phyloP scores from a whole-genome alignment of 2,113 vertebrate genomes.

The Python bivittatus region DNA sequence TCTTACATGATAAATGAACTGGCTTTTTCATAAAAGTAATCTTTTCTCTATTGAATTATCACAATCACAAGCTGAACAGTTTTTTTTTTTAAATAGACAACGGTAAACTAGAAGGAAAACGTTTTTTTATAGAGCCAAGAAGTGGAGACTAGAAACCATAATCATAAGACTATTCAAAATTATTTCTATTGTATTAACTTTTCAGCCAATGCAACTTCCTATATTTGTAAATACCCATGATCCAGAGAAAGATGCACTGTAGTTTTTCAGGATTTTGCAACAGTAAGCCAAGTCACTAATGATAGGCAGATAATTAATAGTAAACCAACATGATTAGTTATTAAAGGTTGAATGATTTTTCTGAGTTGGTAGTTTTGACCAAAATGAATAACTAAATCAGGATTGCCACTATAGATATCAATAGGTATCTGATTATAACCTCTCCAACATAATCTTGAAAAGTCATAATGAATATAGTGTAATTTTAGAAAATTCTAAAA shows the following conservation, averaged over 20 bases:
- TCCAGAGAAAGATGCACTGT: background rate
- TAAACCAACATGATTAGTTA: background rate
- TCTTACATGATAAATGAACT: background rate
- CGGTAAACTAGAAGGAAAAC: background rate
- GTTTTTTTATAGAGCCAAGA: background rate
- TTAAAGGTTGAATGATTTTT: background rate
- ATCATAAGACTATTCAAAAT: background rate
- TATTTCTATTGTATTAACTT: background rate
- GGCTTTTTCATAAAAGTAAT: background rate
- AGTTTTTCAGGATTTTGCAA: background rate
- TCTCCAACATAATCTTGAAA: background rate
- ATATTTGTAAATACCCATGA: background rate
- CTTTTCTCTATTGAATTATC: background rate
- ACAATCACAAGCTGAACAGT: background rate
- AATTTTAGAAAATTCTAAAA: background rate
- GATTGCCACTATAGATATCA: background rate
- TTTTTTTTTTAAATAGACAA: background rate
- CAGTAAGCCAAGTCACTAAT: background rate
- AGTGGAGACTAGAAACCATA: background rate
- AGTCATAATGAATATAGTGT: background rate
- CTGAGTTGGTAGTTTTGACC: background rate
- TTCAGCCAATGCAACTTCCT: background rate
- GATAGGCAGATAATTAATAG: background rate
- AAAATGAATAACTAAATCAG: background rate
- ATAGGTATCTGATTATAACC: background rate